These are phyloP conservation scores for Geopemphigus sp. DNA, from an alignment of 1,140 invertebrate genomes.

Conservation along the genomic window DNA sequence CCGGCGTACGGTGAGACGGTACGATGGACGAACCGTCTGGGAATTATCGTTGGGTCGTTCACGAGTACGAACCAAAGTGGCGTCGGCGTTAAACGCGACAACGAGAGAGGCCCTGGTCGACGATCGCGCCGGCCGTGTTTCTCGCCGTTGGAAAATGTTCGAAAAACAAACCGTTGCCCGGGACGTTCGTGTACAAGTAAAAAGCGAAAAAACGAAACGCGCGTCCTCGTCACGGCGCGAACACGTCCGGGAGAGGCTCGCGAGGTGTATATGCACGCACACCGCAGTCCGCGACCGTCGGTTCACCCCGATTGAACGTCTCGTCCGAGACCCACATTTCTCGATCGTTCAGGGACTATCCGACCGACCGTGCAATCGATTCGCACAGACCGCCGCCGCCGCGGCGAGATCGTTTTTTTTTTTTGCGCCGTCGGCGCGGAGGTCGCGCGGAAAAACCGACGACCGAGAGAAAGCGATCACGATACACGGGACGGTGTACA, in stretches of 20 bases:
- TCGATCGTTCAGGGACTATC: conserved; percentile 29
- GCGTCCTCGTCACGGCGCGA: neutral
- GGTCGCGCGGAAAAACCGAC: neutral
- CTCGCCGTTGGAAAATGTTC: no score
- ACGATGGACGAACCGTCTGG: no score
- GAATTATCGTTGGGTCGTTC: no score
- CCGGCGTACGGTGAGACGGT: no score
- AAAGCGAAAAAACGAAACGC: no score
- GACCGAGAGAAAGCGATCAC: neutral
- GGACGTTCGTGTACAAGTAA: no score
- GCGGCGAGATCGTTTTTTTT: neutral
- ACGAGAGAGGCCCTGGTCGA: no score
- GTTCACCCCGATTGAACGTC: conserved; percentile 42
- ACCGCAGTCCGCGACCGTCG: neutral
- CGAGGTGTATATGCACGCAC: neutral
- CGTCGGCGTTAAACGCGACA: no score
- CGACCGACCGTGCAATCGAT: conserved; percentile 28
- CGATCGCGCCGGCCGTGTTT: no score
- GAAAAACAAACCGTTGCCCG: no score
- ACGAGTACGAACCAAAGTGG: no score
- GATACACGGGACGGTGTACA: no score
- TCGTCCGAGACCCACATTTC: conserved; percentile 46
- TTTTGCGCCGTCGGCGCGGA: neutral
- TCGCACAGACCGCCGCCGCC: neutral
- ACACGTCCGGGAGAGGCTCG: neutral